Conservation (phyloP, 2,888 invertebrate species). For the Lasioglossum lativentre region DNA sequence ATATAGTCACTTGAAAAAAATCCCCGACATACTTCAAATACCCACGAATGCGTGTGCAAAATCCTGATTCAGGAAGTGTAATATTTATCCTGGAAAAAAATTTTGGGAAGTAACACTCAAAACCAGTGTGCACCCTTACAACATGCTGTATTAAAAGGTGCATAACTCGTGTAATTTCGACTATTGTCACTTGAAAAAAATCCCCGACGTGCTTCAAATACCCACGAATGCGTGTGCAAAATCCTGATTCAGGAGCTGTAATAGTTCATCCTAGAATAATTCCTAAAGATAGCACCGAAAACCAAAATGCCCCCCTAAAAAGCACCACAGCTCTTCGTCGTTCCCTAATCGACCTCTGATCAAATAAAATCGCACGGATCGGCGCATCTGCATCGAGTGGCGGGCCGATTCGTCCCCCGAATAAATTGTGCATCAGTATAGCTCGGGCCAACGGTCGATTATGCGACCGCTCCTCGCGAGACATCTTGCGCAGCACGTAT, state of each 20-base stretch:
- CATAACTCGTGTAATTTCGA: too few species aligned
- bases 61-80: neutral
- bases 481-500: slow-evolving; percentile 66
- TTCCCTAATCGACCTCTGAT: too few species aligned
- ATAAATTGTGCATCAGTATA: neutral
- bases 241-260: neutral
- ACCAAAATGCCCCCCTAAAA: too few species aligned
- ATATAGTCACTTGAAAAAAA: neutral
- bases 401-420: neutral
- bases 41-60: neutral
- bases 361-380: too few species aligned
- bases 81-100: neutral
- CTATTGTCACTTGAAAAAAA: neutral
- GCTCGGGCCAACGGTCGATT: slow-evolving; percentile 37
- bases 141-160: too few species aligned
- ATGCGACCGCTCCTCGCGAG: slow-evolving; percentile 46
- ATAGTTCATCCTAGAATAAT: neutral
- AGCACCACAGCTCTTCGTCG: too few species aligned
- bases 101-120: too few species aligned
- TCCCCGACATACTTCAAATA: neutral
- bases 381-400: neutral
- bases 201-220: neutral
- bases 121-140: too few species aligned
- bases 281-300: neutral
- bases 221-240: neutral